Conservation (phyloP, 2,797 vertebrate species). For the Coccyzus lansbergi region DNA sequence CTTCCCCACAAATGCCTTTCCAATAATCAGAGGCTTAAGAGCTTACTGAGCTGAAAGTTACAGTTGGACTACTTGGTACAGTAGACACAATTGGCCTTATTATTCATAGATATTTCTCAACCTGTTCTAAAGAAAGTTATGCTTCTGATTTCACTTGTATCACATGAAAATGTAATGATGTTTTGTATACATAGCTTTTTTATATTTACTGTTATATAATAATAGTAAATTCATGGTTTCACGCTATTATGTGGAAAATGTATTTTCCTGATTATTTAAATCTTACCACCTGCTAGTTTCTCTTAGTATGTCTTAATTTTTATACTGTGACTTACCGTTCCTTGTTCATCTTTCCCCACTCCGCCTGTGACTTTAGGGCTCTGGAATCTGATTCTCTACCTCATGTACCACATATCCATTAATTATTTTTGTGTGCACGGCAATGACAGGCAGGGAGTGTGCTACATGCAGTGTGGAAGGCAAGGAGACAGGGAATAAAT, state of each 20-base stretch:
- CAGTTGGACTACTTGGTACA: neutral
- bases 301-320: neutral
- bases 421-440: no score
- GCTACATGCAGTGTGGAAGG: neutral
- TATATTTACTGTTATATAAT: neutral
- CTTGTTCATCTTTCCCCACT: accelerated
- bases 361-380: neutral
- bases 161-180: neutral
- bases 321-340: neutral
- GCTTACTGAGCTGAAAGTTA: neutral
- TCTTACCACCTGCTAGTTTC: neutral
- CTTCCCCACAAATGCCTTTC: constrained; percentile 15
- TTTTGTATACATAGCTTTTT: neutral
- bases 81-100: neutral
- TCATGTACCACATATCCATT: accelerated
- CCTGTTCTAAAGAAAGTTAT: neutral
- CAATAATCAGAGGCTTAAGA: neutral
- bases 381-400: neutral
- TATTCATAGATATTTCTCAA: neutral
- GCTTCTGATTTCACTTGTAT: neutral
- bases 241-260: neutral
- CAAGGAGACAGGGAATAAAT: neutral
- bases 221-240: neutral
- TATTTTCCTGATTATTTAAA: neutral
- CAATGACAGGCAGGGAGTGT: accelerated